These are phyloP conservation scores for Uria lomvia DNA, from an alignment of 2,113 vertebrate species.

Conservation along the genomic window DNA sequence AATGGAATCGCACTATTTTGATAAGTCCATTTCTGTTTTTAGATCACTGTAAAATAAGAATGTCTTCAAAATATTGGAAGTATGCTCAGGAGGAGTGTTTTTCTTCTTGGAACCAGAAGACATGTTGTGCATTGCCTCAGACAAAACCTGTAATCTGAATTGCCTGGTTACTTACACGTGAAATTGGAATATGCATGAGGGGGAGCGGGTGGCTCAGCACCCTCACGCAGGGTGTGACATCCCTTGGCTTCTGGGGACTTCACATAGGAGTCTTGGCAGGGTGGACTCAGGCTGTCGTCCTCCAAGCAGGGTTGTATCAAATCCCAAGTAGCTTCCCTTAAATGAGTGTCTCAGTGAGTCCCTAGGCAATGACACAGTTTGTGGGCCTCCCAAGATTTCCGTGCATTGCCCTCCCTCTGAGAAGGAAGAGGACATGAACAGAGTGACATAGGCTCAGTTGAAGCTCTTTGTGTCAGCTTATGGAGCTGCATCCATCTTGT, in stretches of 20 bases:
- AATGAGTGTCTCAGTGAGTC: not conserved
- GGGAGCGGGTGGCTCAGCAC: not conserved
- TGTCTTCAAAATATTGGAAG: not conserved
- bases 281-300: not conserved
- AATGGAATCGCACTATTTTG: conserved; percentile 35
- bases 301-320: rapidly evolving
- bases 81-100: not conserved
- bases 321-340: not conserved
- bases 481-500: not conserved
- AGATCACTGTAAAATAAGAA: conserved; percentile 4
- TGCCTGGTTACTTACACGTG: conserved; percentile 1
- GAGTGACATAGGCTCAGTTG: not conserved
- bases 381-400: not conserved
- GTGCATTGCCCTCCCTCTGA: not conserved
- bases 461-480: not conserved
- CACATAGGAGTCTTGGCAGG: not conserved
- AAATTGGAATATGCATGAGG: not conserved
- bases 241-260: not conserved
- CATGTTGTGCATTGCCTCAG: not conserved
- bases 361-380: not conserved
- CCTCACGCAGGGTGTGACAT: not conserved
- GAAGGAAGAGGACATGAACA: not conserved
- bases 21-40: conserved; percentile 27
- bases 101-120: not conserved
- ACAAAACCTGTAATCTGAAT: not conserved